Evolutionary conservation across 35 echinoderm and acorn worm genomes (phyloP), one percentile per base, ranked within the genome.

Genomic region (Diadema setosum): DNA sequence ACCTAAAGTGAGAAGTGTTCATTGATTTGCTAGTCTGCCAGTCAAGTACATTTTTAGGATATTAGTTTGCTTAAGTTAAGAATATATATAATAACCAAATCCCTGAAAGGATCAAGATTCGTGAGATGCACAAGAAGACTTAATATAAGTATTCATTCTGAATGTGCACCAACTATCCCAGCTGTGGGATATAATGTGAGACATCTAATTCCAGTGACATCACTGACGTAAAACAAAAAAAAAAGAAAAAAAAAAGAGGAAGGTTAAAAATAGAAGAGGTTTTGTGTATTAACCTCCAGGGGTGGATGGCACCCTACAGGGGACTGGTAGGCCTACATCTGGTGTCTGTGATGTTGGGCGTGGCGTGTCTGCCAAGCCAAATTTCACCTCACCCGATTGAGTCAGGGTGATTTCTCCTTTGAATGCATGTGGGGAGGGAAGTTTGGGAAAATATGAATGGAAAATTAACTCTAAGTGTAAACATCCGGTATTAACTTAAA

Each of bases 401-500:
- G 70, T 76, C 23, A 78, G 73, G 0, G 73, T 78, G 39, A 78
- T 18, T 20, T 78, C 73, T 78, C 73, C 73, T 78, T 67, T 63
- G 63, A 5, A 67, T 33, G 63, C 63, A 32, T 65, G 61, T 17
- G 25, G 37, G 11, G 37, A 27, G 16, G 5, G 36, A 31, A 65
- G 36, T 65, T 32, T 6, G 49, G 2, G 2, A 67, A 67, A 33
- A 67, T 34, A 67, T 67, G 29, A 67, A 32, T 4, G 21, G 0
- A 20, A 60, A n/a, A 16, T 12, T 16, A 55, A 55, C 49, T 55
- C 49, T 55, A 55, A 0, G 21, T 24, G 9, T 4, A 60, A 3
- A 12, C 1, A 60, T 24, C 7, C n/a, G n/a, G n/a, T n/a, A n/a
- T n/a, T n/a, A n/a, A n/a, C n/a, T n/a, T n/a, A n/a, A n/a, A n/a